These are phyloP conservation scores for Tautogolabrus adspersus DNA, from an alignment of 2,113 vertebrate species.

Conservation along the genomic window DNA sequence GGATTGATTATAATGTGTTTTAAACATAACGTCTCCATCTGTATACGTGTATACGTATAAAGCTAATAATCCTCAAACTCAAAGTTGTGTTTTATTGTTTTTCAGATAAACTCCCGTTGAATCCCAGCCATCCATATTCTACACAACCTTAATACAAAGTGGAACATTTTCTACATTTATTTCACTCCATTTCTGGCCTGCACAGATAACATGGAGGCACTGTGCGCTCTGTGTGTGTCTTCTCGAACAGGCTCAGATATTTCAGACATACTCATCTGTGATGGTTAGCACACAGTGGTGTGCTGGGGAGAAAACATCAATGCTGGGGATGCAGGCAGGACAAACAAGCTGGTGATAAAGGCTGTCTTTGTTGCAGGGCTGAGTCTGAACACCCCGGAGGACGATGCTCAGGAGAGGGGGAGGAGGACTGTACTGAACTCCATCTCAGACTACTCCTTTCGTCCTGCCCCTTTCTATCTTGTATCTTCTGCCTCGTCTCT, in stretches of 20 bases:
- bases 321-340: slow-evolving; percentile 56
- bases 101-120: slow-evolving; percentile 5
- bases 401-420: slow-evolving; percentile 25
- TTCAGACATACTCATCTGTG: slow-evolving; percentile 43
- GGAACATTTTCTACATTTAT: slow-evolving; percentile 6
- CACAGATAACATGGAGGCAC: slow-evolving; percentile 47
- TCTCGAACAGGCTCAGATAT: slow-evolving; percentile 31
- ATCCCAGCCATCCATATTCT: slow-evolving; percentile 9
- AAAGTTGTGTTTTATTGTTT: neutral
- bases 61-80: no score
- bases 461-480: slow-evolving; percentile 43
- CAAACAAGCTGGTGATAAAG: slow-evolving; percentile 66
- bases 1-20: neutral
- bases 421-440: slow-evolving; percentile 54
- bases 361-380: slow-evolving; percentile 54
- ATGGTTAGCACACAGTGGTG: slow-evolving; percentile 35
- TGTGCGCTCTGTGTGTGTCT: slow-evolving; percentile 22
- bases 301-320: slow-evolving; percentile 53
- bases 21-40: neutral
- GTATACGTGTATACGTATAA: neutral
- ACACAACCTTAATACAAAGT: neutral
- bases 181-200: slow-evolving; percentile 34
- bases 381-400: slow-evolving; percentile 63
- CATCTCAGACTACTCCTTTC: slow-evolving; percentile 32
- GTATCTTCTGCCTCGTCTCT: slow-evolving; percentile 39